Evolutionary conservation across 2,797 vertebrate genomes (phyloP).

Genomic region (Cottoperca gobio): DNA sequence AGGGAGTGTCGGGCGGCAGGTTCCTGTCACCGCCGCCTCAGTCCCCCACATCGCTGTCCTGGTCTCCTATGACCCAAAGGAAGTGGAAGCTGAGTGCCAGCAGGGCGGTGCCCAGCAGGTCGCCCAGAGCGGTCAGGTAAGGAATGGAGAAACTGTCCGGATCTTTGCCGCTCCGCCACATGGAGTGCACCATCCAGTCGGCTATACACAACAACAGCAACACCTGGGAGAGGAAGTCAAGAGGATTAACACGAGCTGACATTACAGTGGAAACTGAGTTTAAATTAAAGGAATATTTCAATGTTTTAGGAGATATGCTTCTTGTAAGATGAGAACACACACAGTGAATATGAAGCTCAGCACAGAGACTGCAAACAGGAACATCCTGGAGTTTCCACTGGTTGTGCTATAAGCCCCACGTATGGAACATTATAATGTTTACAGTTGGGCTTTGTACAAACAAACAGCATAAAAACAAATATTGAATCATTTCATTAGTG

Average conservation of each 20-base stretch:
- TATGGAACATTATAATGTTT: too few species aligned
- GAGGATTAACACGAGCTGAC: background rate
- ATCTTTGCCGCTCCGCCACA: slow-evolving; percentile 97
- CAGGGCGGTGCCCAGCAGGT: slow-evolving; percentile 95
- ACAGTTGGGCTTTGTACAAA: too few species aligned
- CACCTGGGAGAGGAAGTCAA: slow-evolving; percentile 82
- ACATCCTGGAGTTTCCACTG: too few species aligned
- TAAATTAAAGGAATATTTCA: too few species aligned
- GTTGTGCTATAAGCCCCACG: too few species aligned
- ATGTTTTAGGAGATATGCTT: too few species aligned
- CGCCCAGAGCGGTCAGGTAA: slow-evolving; percentile 95
- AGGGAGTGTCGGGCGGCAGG: background rate
- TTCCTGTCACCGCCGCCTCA: slow-evolving; percentile 58
- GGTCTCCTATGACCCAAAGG: slow-evolving; percentile 96
- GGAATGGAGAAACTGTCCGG: slow-evolving; percentile 98
- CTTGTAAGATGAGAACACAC: too few species aligned
- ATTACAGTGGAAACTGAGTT: too few species aligned
- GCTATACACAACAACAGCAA: slow-evolving; percentile 91
- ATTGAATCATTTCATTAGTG: too few species aligned
- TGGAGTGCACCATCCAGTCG: slow-evolving; percentile 98
- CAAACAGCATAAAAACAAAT: too few species aligned
- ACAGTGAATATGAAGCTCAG: too few species aligned
- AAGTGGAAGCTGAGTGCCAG: slow-evolving; percentile 95
- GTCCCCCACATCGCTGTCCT: slow-evolving; percentile 96
- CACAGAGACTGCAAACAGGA: too few species aligned